phyloP scores from a whole-genome alignment of 2,113 vertebrate species.

The Pica pica region DNA sequence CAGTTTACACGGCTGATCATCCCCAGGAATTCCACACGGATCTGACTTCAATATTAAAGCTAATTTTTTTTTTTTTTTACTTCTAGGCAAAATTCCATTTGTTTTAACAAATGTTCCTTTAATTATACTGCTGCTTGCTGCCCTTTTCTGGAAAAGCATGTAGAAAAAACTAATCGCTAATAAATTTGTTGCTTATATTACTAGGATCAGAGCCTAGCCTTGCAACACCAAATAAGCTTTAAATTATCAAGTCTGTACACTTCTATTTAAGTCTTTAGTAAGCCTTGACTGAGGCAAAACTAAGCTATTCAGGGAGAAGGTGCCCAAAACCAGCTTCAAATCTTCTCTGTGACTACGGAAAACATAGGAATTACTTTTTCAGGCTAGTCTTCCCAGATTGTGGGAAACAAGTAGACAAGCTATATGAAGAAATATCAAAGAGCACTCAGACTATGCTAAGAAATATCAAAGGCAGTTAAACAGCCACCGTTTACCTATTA shows the following conservation, averaged over 20 bases:
- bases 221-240: not conserved
- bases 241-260: not conserved
- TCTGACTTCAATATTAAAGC: not conserved
- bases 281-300: not conserved
- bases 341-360: not conserved
- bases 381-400: not conserved
- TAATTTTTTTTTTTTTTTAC: not conserved
- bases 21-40: not conserved
- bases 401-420: not conserved
- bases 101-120: not conserved
- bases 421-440: not conserved
- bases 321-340: not conserved
- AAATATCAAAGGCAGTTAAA: slow-evolving; percentile 14
- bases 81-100: not conserved
- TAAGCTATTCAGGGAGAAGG: not conserved
- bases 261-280: not conserved
- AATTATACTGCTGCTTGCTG: not conserved
- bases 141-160: not conserved
- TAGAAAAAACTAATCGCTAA: not conserved
- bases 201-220: not conserved
- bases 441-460: not conserved
- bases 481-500: not conserved
- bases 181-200: not conserved
- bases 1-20: not conserved
- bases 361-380: not conserved